Evolutionary conservation across 2,888 invertebrate species (phyloP).

Genomic region (Parapristionchus giblindavisi): DNA sequence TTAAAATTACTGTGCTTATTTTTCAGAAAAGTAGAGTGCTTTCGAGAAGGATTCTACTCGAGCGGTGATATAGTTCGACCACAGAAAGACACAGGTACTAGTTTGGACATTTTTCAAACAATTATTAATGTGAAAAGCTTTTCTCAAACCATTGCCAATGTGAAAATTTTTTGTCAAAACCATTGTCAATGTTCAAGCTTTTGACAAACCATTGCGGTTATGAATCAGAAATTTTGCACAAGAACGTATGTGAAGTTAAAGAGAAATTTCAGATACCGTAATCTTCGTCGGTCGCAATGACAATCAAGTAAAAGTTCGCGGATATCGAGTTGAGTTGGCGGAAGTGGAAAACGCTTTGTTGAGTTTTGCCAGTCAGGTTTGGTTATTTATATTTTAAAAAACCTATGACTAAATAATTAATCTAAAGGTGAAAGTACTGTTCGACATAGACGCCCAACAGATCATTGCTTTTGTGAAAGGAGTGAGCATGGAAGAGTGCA

Average conservation of each 20-base stretch:
- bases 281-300: slow-evolving; percentile 62
- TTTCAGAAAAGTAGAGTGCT: slow-evolving; percentile 17
- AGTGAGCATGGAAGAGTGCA: too few species aligned
- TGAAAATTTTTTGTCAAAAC: too few species aligned
- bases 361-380: slow-evolving; percentile 3
- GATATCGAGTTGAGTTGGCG: slow-evolving; percentile 62
- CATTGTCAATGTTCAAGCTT: too few species aligned
- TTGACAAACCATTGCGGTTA: too few species aligned
- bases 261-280: slow-evolving; percentile 38
- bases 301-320: slow-evolving; percentile 64
- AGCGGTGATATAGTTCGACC: slow-evolving; percentile 59
- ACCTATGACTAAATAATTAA: not conserved
- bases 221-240: too few species aligned
- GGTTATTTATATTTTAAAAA: not conserved
- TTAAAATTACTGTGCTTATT: too few species aligned
- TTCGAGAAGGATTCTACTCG: slow-evolving; percentile 51
- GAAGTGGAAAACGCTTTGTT: slow-evolving; percentile 61
- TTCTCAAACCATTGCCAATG: not conserved
- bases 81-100: slow-evolving; percentile 16
- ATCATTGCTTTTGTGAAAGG: slow-evolving; percentile 47
- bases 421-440: slow-evolving; percentile 45
- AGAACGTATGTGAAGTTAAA: too few species aligned
- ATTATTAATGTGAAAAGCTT: not conserved
- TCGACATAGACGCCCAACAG: slow-evolving; percentile 45
- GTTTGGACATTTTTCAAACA: not conserved